Evolutionary conservation across 1,140 invertebrate species (phyloP), one percentile per base, ranked within the genome.

Genomic region (Hycleus phaleratus): DNA sequence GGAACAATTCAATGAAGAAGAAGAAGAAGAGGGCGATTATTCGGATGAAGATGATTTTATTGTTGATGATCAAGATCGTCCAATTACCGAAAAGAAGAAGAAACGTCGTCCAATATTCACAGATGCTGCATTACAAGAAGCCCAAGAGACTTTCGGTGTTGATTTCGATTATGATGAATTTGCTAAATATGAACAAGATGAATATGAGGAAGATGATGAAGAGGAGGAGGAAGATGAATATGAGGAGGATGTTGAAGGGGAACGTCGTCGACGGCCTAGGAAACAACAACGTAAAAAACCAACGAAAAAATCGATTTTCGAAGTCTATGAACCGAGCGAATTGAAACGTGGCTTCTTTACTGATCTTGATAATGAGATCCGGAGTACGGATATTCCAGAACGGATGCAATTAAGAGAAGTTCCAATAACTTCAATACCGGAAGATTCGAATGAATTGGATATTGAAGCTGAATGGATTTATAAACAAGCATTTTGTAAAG

Each of bases 121-220:
- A 48, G 94, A 98, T 79, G 86, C 89, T 84, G 90, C 92, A 1
- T 76, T 98, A 26, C 95, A 98, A 83, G 94, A 98, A 77, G 97
- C 97, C 50, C 95, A 98, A 75, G 97, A 99, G 71, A 97, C 98
- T 63, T 99, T 99, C 76, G 97, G 97, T 54, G 95, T 98, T 18
- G 93, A 98, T 73, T 98, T 98, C 78, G 95, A 99, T 75, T 97
- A 91, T 74, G 92, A 95, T 61, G 95, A 97, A 65, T 95, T 97
- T 78, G 85, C 87, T 32, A 89, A 91, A 70, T 92, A 90, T 75
- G 91, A 85, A 12, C 90, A 92, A 5, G 90, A 91, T 54, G 86
- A 90, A 60, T 90, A 92, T 69, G 91, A 94, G 58, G 90, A 91
- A 46, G 87, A 88, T 44, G 84, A 85, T 11, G 85, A 86, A 9